phyloP scores from a whole-genome alignment of 2,113 vertebrate genomes.

The rat (Rattus norvegicus) region GRCr8 NC_086028.1:47675001-47675500 shows the following conservation, averaged over 20 bases:
- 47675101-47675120: conserved; percentile 4
- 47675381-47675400: not conserved
- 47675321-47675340: not conserved
- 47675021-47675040: not conserved
- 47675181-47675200: not conserved
- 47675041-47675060: not conserved
- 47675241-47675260: not conserved
- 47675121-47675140: not conserved
- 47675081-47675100: not conserved
- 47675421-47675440: not conserved
- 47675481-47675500: not conserved
- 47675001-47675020: not conserved
- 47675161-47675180: not conserved
- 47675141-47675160: not conserved
- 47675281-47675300: not conserved
- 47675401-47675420: not conserved
- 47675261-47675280: not conserved
- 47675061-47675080: conserved; percentile 17
- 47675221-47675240: not conserved
- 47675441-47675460: not conserved
- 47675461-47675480: not conserved
- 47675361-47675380: not conserved
- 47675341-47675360: not conserved
- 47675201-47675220: not conserved
- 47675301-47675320: not conserved